These are phyloP conservation scores for Pterois miles DNA, from an alignment of 2,797 vertebrate species.

Conservation along the genomic window DNA sequence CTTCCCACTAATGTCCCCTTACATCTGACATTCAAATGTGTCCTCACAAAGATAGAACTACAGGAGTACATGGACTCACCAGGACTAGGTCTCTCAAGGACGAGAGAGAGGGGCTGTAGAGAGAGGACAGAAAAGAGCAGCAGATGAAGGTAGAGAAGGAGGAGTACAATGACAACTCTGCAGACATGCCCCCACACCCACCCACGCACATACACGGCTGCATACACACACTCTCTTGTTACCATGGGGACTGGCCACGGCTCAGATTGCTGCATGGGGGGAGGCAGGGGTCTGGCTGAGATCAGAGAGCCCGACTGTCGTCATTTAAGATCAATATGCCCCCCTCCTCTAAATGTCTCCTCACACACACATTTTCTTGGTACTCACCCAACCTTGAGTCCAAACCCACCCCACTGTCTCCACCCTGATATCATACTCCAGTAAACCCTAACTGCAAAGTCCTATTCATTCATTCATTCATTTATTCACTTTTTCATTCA, in stretches of 20 bases:
- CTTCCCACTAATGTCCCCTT: neutral
- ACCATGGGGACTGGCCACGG: conserved; percentile 86
- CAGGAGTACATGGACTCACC: no score
- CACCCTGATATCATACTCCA: conserved; percentile 3
- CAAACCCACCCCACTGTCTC: neutral
- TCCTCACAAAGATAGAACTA: conserved; percentile 4
- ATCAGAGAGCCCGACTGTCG: conserved; percentile 89
- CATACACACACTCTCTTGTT: conserved; percentile 72
- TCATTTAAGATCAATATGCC: conserved; percentile 92
- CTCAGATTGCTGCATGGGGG: conserved; percentile 81
- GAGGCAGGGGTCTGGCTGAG: conserved; percentile 84
- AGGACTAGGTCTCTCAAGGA: conserved; percentile 17
- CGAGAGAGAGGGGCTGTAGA: neutral
- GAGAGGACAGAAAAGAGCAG: neutral
- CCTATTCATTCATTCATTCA: neutral
- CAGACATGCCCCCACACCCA: neutral
- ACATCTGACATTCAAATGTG: neutral
- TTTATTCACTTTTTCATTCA: neutral
- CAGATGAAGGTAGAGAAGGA: conserved; percentile 22
- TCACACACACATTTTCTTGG: conserved; percentile 14
- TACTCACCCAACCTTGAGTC: conserved; percentile 17
- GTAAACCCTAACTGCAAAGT: neutral
- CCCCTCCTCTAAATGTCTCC: conserved; percentile 9
- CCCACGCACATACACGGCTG: neutral
- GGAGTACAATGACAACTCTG: neutral